phyloP scores from a whole-genome alignment of 2,797 vertebrate species.

The Hypotaenidia okinawae region DNA sequence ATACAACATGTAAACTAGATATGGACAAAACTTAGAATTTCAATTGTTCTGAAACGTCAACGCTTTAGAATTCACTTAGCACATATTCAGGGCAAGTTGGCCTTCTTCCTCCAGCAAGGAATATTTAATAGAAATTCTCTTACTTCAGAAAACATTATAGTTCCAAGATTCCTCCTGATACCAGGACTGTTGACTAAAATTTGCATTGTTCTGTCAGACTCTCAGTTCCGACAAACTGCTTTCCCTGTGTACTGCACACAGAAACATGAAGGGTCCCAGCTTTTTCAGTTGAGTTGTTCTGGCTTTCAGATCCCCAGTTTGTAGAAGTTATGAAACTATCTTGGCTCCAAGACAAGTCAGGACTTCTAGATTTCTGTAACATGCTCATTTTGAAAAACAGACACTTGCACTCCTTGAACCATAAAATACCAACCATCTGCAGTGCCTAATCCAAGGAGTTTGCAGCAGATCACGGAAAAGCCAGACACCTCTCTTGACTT shows the following conservation, averaged over 20 bases:
- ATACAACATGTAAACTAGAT: not conserved
- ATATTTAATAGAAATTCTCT: not conserved
- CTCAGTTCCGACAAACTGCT: not conserved
- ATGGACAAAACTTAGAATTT: not conserved
- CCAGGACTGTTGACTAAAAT: not conserved
- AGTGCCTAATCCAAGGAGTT: not conserved
- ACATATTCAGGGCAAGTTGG: not conserved
- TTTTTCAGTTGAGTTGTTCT: not conserved
- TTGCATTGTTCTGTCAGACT: not conserved
- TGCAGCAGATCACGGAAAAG: not conserved
- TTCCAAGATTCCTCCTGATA: not conserved
- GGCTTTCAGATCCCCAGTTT: not conserved
- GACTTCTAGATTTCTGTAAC: not conserved
- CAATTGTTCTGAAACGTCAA: not conserved
- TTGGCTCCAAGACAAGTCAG: not conserved
- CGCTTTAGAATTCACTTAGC: not conserved
- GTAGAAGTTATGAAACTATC: not conserved
- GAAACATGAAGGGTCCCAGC: not conserved
- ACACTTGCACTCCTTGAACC: not conserved
- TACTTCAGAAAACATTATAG: not conserved
- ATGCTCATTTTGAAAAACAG: not conserved
- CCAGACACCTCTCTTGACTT: not conserved
- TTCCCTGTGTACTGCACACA: not conserved
- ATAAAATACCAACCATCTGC: not conserved
- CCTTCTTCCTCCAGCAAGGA: not conserved